A percentile compares a stretch with the other conserved stretches of the same genome.
Evolutionary conservation across 2,113 vertebrate genomes (phyloP).

Genomic region (Chinchilla lanigera): DNA sequence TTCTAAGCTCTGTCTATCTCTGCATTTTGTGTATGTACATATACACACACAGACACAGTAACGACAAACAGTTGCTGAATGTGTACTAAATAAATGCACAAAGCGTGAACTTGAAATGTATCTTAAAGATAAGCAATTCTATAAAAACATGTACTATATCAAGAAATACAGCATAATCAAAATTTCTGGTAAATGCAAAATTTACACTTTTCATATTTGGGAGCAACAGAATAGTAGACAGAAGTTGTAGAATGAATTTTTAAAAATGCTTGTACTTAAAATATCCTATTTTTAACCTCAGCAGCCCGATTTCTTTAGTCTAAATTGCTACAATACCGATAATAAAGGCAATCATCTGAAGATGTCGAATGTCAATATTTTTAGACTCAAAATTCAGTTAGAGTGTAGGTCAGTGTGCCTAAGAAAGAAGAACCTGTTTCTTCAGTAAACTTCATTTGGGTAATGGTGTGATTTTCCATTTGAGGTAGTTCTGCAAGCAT

Average conservation of each 20-base stretch:
- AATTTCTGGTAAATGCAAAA: not conserved
- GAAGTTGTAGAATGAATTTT: not conserved
- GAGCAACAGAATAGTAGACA: not conserved
- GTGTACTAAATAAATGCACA: not conserved
- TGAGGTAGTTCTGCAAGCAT: conserved; percentile 64
- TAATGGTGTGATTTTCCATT: conserved; percentile 80
- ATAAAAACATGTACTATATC: not conserved
- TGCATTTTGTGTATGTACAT: not conserved
- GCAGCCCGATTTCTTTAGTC: not conserved
- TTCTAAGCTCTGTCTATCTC: not conserved
- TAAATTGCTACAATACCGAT: not conserved
- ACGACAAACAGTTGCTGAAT: not conserved
- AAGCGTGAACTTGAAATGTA: conserved; percentile 26
- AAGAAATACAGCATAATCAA: not conserved
- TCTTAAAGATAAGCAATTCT: not conserved
- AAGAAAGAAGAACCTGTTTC: conserved; percentile 74
- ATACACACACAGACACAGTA: not conserved
- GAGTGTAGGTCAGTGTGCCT: too few relatives aligned
- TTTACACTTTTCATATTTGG: not conserved
- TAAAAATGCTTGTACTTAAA: not conserved
- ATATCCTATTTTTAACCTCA: not conserved
- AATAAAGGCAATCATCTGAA: not conserved
- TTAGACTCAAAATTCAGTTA: not conserved
- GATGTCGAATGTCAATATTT: not conserved
- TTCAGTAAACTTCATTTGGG: conserved; percentile 70